A percentile compares a stretch with the other conserved stretches of the same genome.
phyloP scores from a whole-genome alignment of 2,797 vertebrate species.

The Channallabes apus region DNA sequence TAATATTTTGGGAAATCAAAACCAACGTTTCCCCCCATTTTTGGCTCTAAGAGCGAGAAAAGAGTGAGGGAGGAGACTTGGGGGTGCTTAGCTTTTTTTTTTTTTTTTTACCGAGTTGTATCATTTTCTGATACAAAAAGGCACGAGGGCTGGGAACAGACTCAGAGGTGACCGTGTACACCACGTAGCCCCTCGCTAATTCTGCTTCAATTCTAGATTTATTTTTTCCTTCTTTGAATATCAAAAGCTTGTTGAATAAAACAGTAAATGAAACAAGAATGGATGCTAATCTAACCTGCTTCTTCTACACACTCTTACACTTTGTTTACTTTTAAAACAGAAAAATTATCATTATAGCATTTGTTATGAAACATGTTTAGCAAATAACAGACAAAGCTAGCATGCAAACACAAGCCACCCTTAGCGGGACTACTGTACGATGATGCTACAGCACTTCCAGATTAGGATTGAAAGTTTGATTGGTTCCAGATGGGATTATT shows the following conservation, averaged over 20 bases:
- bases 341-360: neutral
- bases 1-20: conserved; percentile 70
- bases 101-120: conserved; percentile 47
- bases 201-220: neutral
- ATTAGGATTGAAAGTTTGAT: neutral
- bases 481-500: neutral
- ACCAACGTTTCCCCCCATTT: conserved; percentile 49
- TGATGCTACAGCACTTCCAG: neutral
- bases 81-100: neutral
- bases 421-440: neutral
- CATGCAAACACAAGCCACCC: neutral
- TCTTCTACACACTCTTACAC: neutral
- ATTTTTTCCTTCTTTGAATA: neutral
- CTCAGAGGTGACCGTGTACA: neutral
- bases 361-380: neutral
- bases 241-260: neutral
- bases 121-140: conserved; percentile 58
- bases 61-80: conserved; percentile 55
- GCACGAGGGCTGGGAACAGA: neutral
- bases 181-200: neutral
- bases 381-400: neutral
- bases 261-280: too few species aligned
- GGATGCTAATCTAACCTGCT: neutral
- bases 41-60: conserved; percentile 57
- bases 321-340: neutral